Evolutionary conservation across 2,113 vertebrate genomes (phyloP).

Genomic region (Alouatta palliata): DNA sequence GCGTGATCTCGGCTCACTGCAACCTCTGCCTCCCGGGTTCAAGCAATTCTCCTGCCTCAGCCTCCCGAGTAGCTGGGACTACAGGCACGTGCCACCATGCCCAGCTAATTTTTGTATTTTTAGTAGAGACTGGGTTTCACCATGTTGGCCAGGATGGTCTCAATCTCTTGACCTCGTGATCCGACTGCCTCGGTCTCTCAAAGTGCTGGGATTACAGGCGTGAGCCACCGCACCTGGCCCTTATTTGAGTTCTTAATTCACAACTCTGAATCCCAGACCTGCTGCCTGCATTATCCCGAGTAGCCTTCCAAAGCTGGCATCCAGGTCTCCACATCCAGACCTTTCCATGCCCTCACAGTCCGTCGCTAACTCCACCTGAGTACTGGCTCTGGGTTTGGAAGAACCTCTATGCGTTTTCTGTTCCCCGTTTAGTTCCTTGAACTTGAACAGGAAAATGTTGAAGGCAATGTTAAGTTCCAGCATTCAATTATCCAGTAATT

Average conservation of each 20-base stretch:
- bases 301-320: neutral
- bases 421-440: neutral
- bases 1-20: too few species aligned
- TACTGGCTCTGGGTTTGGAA: neutral
- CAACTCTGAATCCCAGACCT: neutral
- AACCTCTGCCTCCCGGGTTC: too few species aligned
- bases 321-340: neutral
- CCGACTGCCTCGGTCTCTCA: too few species aligned
- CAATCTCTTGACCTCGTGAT: too few species aligned
- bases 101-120: too few species aligned
- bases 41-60: too few species aligned
- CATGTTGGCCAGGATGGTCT: too few species aligned
- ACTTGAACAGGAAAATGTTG: neutral
- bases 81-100: accelerated
- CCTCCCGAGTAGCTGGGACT: too few species aligned
- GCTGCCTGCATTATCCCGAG: neutral
- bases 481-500: neutral
- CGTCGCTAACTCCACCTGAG: neutral
- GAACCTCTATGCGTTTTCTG: neutral
- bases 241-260: neutral
- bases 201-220: too few species aligned
- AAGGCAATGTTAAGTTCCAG: neutral
- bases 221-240: too few species aligned
- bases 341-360: neutral
- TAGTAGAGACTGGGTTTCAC: too few species aligned